Conservation (phyloP, 2,888 invertebrate species). For the Actias luna region DNA sequence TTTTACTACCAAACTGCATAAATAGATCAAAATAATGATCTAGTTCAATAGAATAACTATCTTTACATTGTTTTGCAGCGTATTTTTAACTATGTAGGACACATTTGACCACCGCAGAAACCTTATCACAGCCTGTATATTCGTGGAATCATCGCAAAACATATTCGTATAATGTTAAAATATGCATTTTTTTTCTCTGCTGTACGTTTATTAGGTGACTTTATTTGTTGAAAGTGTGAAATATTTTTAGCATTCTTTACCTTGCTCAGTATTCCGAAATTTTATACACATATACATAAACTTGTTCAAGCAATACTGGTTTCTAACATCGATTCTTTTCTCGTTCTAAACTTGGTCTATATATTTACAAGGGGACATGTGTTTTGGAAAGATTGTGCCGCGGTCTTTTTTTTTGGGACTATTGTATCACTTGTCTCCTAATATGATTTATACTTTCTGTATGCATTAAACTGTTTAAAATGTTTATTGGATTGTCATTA, state of each 20-base stretch:
- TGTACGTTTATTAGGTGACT: not conserved
- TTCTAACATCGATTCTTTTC: not conserved
- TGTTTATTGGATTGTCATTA: not conserved
- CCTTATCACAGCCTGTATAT: not conserved
- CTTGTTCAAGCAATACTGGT: not conserved
- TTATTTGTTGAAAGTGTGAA: constrained; percentile 1
- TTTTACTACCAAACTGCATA: too few relatives aligned
- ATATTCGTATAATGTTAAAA: not conserved
- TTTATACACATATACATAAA: not conserved
- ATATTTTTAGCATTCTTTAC: not conserved
- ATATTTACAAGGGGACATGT: not conserved
- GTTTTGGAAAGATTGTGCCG: not conserved
- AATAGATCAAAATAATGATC: too few relatives aligned
- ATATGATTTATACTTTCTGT: not conserved
- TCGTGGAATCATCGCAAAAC: not conserved
- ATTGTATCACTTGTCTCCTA: too few relatives aligned
- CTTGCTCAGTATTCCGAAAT: not conserved
- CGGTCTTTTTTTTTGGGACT: not conserved
- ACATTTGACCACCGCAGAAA: not conserved
- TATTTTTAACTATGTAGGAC: not conserved
- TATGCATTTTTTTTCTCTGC: not conserved
- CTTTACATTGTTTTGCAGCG: not conserved
- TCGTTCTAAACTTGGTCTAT: not conserved
- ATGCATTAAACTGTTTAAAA: not conserved
- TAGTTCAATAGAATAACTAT: not conserved